Percentiles rank a stretch among this genome's conserved stretches.
phyloP scores from a whole-genome alignment of 2,888 invertebrate genomes.

The Sinelater perroti region DNA sequence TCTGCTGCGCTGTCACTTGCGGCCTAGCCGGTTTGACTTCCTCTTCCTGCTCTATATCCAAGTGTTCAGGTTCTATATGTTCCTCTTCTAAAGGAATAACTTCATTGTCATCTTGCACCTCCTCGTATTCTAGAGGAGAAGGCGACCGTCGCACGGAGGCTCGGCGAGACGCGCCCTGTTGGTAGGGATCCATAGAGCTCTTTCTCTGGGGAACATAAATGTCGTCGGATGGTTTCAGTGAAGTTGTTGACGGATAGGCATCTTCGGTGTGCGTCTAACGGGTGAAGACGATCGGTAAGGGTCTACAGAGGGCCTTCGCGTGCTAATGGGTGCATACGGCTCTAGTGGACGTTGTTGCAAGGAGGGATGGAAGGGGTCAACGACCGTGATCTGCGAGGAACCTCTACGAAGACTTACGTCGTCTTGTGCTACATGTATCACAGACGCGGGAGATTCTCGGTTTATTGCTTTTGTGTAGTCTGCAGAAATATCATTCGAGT shows the following conservation, averaged over 20 bases:
- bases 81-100: constrained; percentile 54
- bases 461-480: constrained; percentile 55
- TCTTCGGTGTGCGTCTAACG: constrained; percentile 60
- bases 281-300: constrained; percentile 59
- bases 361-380: constrained; percentile 65
- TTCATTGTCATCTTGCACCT: constrained; percentile 40
- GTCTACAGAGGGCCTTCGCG: constrained; percentile 41
- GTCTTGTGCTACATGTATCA: constrained; percentile 59
- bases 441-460: constrained; percentile 61
- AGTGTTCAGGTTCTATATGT: constrained; percentile 47
- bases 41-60: constrained; percentile 64
- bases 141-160: constrained; percentile 48
- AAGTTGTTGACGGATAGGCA: constrained; percentile 40
- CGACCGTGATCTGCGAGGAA: constrained; percentile 62
- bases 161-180: constrained; percentile 39
- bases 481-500: constrained; percentile 47
- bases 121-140: constrained; percentile 45
- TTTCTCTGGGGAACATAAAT: constrained; percentile 46
- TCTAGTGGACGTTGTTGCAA: constrained; percentile 47
- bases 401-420: constrained; percentile 52
- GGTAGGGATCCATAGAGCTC: constrained; percentile 45
- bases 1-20: constrained; percentile 82
- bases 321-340: constrained; percentile 42
- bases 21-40: constrained; percentile 68
- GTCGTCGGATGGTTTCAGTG: constrained; percentile 45